phyloP scores from a whole-genome alignment of 2,797 vertebrate species.

The Phrynocephalus vlangalii region DNA sequence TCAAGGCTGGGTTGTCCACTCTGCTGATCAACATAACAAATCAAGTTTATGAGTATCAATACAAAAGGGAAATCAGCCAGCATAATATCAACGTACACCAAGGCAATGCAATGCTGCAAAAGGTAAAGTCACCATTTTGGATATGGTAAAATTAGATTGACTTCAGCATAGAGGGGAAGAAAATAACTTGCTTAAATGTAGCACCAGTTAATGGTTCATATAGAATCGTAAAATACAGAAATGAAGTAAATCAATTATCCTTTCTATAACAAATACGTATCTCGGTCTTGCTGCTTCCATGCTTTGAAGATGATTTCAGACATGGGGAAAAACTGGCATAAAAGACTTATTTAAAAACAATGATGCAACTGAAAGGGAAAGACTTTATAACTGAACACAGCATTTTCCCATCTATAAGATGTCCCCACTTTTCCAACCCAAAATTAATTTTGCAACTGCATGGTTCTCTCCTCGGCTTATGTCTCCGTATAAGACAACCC shows the following conservation, averaged over 20 bases:
- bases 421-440: too few relatives aligned
- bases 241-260: not conserved
- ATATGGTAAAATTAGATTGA: constrained; percentile 25
- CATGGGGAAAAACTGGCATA: not conserved
- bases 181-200: constrained; percentile 2
- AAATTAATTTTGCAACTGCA: too few relatives aligned
- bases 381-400: not conserved
- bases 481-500: too few relatives aligned
- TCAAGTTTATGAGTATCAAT: constrained; percentile 80
- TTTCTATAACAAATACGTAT: not conserved
- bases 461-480: too few relatives aligned
- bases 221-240: not conserved
- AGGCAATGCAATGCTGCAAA: constrained; percentile 74
- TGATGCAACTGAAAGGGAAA: not conserved
- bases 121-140: constrained; percentile 74
- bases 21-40: constrained; percentile 80
- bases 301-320: not conserved
- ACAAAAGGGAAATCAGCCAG: constrained; percentile 77
- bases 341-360: not conserved
- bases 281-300: not conserved
- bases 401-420: too few relatives aligned
- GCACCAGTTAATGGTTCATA: not conserved
- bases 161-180: not conserved
- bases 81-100: constrained; percentile 76
- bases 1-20: constrained; percentile 73